These are phyloP conservation scores for Nephrotoma appendiculata DNA, from an alignment of 2,888 invertebrate genomes.

Conservation along the genomic window DNA sequence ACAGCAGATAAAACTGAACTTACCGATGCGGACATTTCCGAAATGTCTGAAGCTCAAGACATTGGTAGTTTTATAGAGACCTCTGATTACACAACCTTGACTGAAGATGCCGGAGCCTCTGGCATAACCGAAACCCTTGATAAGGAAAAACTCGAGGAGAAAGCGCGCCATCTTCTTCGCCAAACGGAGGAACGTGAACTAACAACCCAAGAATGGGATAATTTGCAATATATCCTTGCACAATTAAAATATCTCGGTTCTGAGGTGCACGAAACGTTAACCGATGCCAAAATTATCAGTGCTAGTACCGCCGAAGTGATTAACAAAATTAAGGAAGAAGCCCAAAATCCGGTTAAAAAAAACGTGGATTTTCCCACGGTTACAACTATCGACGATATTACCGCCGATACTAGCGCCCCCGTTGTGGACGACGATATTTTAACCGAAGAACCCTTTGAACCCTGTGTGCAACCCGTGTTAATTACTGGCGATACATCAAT, in stretches of 20 bases:
- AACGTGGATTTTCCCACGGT: constrained; percentile 12
- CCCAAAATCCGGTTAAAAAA: constrained; percentile 34
- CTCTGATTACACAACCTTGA: neutral
- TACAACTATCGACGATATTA: neutral
- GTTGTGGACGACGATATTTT: neutral
- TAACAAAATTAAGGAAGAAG: constrained; percentile 23
- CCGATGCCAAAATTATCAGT: constrained; percentile 14
- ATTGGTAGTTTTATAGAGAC: neutral
- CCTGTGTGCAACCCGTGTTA: neutral
- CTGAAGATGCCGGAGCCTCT: neutral
- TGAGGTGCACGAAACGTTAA: constrained; percentile 38
- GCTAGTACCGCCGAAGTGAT: constrained; percentile 12
- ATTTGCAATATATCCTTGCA: constrained; percentile 34
- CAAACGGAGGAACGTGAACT: constrained; percentile 35
- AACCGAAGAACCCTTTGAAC: neutral
- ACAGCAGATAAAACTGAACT: neutral
- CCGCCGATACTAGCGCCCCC: neutral
- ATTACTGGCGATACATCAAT: neutral
- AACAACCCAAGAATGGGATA: constrained; percentile 25
- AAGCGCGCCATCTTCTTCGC: constrained; percentile 32
- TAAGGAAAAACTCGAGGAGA: constrained; percentile 29
- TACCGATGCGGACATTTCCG: neutral
- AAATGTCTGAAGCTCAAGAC: neutral
- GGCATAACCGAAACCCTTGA: constrained; percentile 17
- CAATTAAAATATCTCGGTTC: constrained; percentile 38